Evolutionary conservation across 2,888 invertebrate genomes (phyloP).

Genomic region (Dynastes maya): DNA sequence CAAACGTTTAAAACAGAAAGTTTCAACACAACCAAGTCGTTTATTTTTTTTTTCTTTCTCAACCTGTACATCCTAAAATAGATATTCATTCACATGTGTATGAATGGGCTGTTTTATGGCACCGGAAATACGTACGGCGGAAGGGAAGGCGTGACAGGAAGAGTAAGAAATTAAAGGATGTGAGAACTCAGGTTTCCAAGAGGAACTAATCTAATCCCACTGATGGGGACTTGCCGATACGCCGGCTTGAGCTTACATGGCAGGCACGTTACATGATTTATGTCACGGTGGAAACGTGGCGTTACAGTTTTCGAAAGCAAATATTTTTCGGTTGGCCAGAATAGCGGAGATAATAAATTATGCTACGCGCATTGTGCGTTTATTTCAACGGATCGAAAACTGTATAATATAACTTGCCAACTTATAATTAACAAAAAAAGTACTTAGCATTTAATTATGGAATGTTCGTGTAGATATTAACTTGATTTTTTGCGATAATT

Average conservation of each 20-base stretch:
- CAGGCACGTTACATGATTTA: conserved; percentile 27
- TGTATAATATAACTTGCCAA: neutral
- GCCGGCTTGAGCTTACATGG: neutral
- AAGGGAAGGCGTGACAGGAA: conserved; percentile 45
- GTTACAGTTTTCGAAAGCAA: conserved; percentile 18
- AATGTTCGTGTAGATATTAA: neutral
- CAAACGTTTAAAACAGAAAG: too few species aligned
- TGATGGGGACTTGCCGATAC: conserved; percentile 27
- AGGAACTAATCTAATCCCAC: conserved; percentile 41
- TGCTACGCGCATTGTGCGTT: neutral
- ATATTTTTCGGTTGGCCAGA: conserved; percentile 19
- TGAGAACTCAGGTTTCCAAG: conserved; percentile 42
- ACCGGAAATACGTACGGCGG: conserved; percentile 31
- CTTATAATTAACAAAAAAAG: neutral
- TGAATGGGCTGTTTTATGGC: conserved; percentile 34
- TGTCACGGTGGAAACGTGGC: conserved; percentile 9
- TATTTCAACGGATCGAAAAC: neutral
- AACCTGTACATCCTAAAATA: conserved; percentile 28
- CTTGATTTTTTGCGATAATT: neutral
- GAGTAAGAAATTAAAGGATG: conserved; percentile 45
- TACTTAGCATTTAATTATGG: neutral
- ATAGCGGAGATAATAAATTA: conserved; percentile 7
- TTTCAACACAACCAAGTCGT: too few species aligned
- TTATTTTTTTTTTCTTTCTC: neutral
- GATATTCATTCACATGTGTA: conserved; percentile 29